A percentile compares a stretch with the other conserved stretches of the same genome.
These are phyloP conservation scores for Ptychoptera albimana DNA, from an alignment of 2,888 invertebrate species.

Conservation along the genomic window DNA sequence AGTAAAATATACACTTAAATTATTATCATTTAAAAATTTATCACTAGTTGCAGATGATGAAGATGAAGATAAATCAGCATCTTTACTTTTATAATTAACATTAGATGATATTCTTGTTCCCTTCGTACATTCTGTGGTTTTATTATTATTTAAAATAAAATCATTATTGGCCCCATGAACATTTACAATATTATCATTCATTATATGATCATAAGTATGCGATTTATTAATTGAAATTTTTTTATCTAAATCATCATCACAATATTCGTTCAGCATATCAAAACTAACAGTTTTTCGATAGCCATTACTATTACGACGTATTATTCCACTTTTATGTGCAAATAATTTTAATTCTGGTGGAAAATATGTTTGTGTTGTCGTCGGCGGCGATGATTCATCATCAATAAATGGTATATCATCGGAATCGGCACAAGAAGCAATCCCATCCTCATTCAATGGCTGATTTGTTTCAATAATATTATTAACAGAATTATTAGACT, in stretches of 20 bases:
- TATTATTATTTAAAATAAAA: neutral
- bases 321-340: constrained; percentile 11
- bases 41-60: neutral
- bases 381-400: constrained; percentile 25
- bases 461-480: constrained; percentile 23
- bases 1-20: constrained; percentile 2
- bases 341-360: constrained; percentile 11
- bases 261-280: constrained; percentile 18
- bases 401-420: constrained; percentile 32
- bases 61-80: too few species aligned
- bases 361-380: constrained; percentile 16
- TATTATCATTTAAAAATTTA: neutral
- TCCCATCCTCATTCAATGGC: constrained; percentile 27
- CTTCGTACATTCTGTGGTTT: neutral
- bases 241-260: neutral
- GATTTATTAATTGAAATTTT: constrained; percentile 6
- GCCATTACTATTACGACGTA: constrained; percentile 14
- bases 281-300: constrained; percentile 30
- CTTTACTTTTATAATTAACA: too few species aligned
- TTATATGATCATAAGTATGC: constrained; percentile 10
- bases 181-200: constrained; percentile 7
- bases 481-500: constrained; percentile 22
- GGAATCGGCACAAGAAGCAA: constrained; percentile 25
- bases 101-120: neutral
- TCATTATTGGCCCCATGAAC: constrained; percentile 6